These are phyloP conservation scores for Epizoanthus illoricatus DNA, from an alignment of 92 coral and sea anemone genomes.

Conservation along the genomic window DNA sequence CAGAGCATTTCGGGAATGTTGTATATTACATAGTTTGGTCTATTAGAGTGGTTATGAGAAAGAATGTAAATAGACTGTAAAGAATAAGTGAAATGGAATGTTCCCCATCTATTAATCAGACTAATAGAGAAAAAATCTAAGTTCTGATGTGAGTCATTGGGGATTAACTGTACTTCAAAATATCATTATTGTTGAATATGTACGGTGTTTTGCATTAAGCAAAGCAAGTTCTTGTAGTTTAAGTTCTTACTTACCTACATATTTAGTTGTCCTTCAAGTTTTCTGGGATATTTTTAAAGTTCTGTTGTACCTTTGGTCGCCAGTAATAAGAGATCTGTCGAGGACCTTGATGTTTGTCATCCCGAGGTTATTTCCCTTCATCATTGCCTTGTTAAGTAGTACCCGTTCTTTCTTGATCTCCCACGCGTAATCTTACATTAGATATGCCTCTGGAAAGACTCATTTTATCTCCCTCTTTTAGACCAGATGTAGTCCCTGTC, in stretches of 20 bases:
- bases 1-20: too few relatives aligned
- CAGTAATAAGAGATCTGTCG: slow-evolving; percentile 24
- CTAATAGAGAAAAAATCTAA: too few relatives aligned
- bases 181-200: too few relatives aligned
- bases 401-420: slow-evolving; percentile 39
- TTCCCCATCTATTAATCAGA: too few relatives aligned
- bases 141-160: too few relatives aligned
- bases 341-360: slow-evolving; percentile 18
- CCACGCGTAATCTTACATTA: slow-evolving; percentile 41
- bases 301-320: slow-evolving; percentile 4
- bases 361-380: slow-evolving; percentile 28
- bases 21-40: too few relatives aligned
- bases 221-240: too few relatives aligned
- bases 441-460: slow-evolving; percentile 33
- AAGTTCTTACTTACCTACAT: background rate
- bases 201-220: too few relatives aligned
- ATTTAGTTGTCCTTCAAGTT: slow-evolving; percentile 5
- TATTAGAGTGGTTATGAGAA: too few relatives aligned
- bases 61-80: too few relatives aligned
- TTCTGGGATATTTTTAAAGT: slow-evolving; percentile 29
- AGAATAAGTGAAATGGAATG: too few relatives aligned
- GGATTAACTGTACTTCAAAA: too few relatives aligned
- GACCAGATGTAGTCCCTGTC: slow-evolving; percentile 43
- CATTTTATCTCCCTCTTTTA: slow-evolving; percentile 25
- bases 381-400: slow-evolving; percentile 29